Evolutionary conservation across 2,113 vertebrate genomes (phyloP), one percentile per base, ranked within the genome.

Genomic region (Menura novaehollandiae): DNA sequence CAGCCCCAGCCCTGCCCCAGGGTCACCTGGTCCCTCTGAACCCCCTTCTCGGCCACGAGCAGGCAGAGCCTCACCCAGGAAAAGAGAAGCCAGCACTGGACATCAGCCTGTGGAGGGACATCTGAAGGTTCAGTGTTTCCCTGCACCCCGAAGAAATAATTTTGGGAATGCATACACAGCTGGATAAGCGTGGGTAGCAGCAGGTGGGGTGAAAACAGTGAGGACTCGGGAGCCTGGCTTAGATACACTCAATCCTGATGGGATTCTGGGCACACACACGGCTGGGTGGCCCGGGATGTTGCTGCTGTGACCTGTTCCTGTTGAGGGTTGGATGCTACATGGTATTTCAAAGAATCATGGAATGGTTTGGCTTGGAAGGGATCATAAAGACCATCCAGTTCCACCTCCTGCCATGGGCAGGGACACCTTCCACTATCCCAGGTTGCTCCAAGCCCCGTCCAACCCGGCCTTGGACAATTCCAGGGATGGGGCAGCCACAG

Each of bases 371-470:
- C 53, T 32, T 20, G 69, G 53, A 53, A 60, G 16, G 53, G n/a
- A 53, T 8, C 39, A n/a, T 9, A 46, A 67, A 75, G 5, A 3
- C 4, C 62, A 30, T 28, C 60, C 14, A 9, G 15, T 37, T 16
- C 59, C 41, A n/a, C 4, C 9, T 4, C 16, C 9, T 52, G 73
- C 62, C 66, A 35, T 5, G 13, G 63, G 6, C 32, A 74, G 52
- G 52, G 60, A 39, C 44, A 30, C 1, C 7, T 67, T 1, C 20
- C 62, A 55, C 7, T 1, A 0, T 0, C 39, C n/a, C 78, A 83
- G n/a, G 39, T 0, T 15, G 39, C 30, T 55, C 47, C 77, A 56
- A 80, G 43, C 2, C 30, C 26, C 0, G 0, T 51, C 51, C 53
- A 76, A 0, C 14, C 71, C 41, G 47, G 47, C 26, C n/a, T 23